Conservation (phyloP, 2,797 vertebrate genomes). For the Chanos chanos region DNA sequence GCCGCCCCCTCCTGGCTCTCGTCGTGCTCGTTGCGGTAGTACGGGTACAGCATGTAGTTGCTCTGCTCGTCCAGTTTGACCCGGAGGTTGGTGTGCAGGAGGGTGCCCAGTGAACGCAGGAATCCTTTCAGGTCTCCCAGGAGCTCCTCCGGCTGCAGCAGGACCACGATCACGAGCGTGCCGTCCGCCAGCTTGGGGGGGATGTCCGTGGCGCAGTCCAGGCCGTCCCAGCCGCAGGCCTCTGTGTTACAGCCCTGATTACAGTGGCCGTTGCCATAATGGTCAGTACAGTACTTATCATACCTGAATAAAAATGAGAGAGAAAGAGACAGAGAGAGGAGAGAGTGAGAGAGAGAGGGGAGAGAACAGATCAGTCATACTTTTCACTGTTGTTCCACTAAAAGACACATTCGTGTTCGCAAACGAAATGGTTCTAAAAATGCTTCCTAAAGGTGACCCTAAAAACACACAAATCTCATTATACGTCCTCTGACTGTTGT, state of each 20-base stretch:
- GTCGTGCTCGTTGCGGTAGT: slow-evolving; percentile 59
- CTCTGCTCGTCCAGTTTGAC: slow-evolving; percentile 77
- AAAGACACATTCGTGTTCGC: too few relatives aligned
- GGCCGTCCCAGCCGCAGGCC: slow-evolving; percentile 90
- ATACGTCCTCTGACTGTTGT: background rate
- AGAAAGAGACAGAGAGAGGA: background rate
- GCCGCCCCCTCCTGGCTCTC: slow-evolving; percentile 30
- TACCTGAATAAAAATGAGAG: slow-evolving; percentile 66
- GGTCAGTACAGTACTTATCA: slow-evolving; percentile 86
- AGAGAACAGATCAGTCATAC: background rate
- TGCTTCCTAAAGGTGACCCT: too few relatives aligned
- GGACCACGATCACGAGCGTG: slow-evolving; percentile 84
- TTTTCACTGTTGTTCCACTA: background rate
- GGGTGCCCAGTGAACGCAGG: slow-evolving; percentile 80
- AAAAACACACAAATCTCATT: too few relatives aligned
- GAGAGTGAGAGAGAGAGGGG: background rate
- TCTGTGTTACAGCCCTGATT: slow-evolving; percentile 88
- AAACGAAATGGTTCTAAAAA: too few relatives aligned
- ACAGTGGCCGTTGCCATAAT: slow-evolving; percentile 82
- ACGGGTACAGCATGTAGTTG: slow-evolving; percentile 82
- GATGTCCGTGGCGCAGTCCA: slow-evolving; percentile 79
- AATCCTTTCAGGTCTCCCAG: slow-evolving; percentile 80
- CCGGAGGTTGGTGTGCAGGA: slow-evolving; percentile 84
- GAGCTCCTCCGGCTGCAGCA: slow-evolving; percentile 84
- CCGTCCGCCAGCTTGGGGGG: slow-evolving; percentile 74